Evolutionary conservation across 2,888 invertebrate genomes (phyloP).

Genomic region (Plebejus argus): DNA sequence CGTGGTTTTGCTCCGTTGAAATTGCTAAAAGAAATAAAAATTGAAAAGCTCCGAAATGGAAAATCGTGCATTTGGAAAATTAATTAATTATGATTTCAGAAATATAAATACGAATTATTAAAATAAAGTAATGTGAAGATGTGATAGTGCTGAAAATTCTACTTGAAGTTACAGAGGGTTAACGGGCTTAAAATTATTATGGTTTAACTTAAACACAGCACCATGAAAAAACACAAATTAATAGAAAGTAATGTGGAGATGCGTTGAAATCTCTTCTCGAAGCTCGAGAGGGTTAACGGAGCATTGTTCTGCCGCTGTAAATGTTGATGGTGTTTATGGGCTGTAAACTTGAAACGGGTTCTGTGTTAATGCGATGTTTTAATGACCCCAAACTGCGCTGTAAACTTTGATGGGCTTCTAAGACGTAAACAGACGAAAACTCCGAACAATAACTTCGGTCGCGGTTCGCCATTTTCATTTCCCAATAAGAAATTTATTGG

Average conservation of each 20-base stretch:
- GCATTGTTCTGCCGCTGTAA: not conserved
- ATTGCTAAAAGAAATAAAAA: not conserved
- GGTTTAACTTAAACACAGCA: too few relatives aligned
- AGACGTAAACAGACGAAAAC: constrained; percentile 11
- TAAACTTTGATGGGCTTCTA: constrained; percentile 22
- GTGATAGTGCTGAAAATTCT: not conserved
- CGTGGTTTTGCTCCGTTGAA: too few relatives aligned
- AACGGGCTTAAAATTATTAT: too few relatives aligned
- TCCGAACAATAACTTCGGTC: not conserved
- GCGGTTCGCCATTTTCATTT: not conserved
- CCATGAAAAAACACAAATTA: too few relatives aligned
- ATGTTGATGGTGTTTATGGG: constrained; percentile 27
- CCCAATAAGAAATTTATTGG: not conserved
- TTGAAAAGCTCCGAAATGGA: not conserved
- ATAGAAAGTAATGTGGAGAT: not conserved
- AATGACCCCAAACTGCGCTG: constrained; percentile 34
- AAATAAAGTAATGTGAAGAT: too few relatives aligned
- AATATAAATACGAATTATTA: not conserved
- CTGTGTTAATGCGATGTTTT: constrained; percentile 30
- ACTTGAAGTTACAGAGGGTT: not conserved
- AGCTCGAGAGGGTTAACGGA: not conserved
- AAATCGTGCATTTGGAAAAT: not conserved
- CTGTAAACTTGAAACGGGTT: constrained; percentile 31
- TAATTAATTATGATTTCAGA: not conserved
- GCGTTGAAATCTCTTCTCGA: not conserved